Evolutionary conservation across 2,113 vertebrate genomes (phyloP).

Genomic region (Anguilla japonica): DNA sequence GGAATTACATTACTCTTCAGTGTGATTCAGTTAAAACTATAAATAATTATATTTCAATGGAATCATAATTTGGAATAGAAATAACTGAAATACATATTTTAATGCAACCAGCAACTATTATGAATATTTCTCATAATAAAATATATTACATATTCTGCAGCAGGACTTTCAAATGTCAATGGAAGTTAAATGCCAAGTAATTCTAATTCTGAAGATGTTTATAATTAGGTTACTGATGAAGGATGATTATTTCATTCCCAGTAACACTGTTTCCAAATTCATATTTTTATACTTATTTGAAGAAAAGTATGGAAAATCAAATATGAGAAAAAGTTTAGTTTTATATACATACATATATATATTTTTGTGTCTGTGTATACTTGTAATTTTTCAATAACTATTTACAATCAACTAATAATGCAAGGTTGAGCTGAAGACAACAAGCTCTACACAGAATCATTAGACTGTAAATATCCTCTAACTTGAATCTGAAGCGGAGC

Average conservation of each 20-base stretch:
- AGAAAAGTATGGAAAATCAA: too few species aligned
- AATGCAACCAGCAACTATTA: background rate
- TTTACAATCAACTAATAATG: too few species aligned
- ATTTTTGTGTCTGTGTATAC: conserved; percentile 11
- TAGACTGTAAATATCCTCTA: too few species aligned
- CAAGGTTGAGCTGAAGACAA: too few species aligned
- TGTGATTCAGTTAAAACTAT: background rate
- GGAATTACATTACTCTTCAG: conserved; percentile 5
- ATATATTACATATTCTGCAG: background rate
- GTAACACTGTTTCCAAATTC: too few species aligned
- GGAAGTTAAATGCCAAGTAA: too few species aligned
- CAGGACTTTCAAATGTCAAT: background rate
- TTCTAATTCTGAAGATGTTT: background rate
- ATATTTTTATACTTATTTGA: too few species aligned
- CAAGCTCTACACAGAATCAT: too few species aligned
- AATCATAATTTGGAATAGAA: background rate
- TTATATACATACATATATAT: too few species aligned
- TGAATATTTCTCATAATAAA: background rate
- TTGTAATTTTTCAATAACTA: too few species aligned
- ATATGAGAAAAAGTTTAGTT: too few species aligned
- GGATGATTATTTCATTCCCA: background rate
- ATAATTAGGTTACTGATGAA: background rate
- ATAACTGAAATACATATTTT: background rate
- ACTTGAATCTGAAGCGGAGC: conserved; percentile 16
- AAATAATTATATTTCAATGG: background rate